These are phyloP conservation scores for Sprattus sprattus DNA, from an alignment of 2,113 vertebrate genomes.

Conservation along the genomic window DNA sequence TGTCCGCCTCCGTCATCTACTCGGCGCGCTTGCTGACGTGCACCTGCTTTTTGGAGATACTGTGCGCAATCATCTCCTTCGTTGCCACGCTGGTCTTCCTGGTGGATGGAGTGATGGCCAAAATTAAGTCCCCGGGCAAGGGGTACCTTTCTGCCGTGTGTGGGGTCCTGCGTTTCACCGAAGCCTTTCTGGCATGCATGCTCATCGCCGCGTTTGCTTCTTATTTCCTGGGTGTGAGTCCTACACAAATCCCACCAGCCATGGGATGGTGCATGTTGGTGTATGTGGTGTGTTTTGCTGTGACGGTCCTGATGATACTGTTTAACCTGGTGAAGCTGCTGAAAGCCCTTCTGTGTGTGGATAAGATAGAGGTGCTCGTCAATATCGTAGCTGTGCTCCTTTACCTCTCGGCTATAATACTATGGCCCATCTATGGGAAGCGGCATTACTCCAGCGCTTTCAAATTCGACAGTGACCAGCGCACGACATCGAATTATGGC, in stretches of 20 bases:
- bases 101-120: constrained; percentile 60
- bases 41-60: constrained; percentile 40
- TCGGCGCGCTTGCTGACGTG: constrained; percentile 43
- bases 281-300: constrained; percentile 71
- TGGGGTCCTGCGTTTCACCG: constrained; percentile 70
- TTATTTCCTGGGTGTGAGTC: constrained; percentile 39
- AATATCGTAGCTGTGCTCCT: constrained; percentile 60
- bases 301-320: constrained; percentile 67
- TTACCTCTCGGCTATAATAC: constrained; percentile 64
- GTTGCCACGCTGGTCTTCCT: constrained; percentile 64
- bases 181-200: constrained; percentile 71
- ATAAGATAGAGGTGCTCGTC: constrained; percentile 61
- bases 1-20: constrained; percentile 69
- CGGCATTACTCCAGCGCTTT: accelerated
- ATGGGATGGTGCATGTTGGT: constrained; percentile 66
- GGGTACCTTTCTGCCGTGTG: constrained; percentile 70
- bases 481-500: neutral
- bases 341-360: constrained; percentile 44
- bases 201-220: constrained; percentile 54
- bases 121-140: constrained; percentile 49
- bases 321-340: constrained; percentile 64
- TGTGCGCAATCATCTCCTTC: constrained; percentile 65
- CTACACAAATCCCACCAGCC: neutral
- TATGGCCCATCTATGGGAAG: constrained; percentile 72
- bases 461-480: neutral